Percentiles rank a stretch among this genome's conserved stretches.
Conservation (phyloP, 2,113 vertebrate species). For the Podiceps cristatus region DNA sequence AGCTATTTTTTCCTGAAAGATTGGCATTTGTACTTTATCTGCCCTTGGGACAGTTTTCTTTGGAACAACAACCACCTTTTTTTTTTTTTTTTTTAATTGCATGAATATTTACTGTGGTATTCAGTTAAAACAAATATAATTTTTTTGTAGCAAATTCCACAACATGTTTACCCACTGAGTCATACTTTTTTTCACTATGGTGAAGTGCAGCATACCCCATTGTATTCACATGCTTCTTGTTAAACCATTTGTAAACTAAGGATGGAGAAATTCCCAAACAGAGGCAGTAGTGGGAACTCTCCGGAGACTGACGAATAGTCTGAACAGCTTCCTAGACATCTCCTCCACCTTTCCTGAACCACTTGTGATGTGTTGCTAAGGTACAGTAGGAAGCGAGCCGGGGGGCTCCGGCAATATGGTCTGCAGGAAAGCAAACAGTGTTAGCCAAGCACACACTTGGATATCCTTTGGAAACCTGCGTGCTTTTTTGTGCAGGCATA, state of each 20-base stretch:
- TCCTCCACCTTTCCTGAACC: slow-evolving; percentile 47
- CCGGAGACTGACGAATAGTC: slow-evolving; percentile 26
- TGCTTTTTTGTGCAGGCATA: background rate
- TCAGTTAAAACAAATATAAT: slow-evolving; percentile 55
- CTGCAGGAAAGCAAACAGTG: background rate
- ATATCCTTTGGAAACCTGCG: background rate
- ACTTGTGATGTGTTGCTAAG: slow-evolving; percentile 3
- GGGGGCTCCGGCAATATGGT: background rate
- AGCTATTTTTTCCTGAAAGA: slow-evolving; percentile 45
- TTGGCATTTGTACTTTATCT: slow-evolving; percentile 39
- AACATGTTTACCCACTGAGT: slow-evolving; percentile 47
- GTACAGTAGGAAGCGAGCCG: background rate
- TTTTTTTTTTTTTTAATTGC: slow-evolving; percentile 26
- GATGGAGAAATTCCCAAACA: slow-evolving; percentile 40
- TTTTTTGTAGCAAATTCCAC: slow-evolving; percentile 62
- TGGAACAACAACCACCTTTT: slow-evolving; percentile 55
- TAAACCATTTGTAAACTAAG: slow-evolving; percentile 27
- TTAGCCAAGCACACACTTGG: background rate
- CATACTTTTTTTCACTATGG: background rate
- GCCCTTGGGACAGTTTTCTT: slow-evolving; percentile 44
- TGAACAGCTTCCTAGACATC: slow-evolving; percentile 49
- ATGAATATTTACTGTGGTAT: slow-evolving; percentile 72
- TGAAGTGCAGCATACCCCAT: slow-evolving; percentile 1
- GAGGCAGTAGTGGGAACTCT: slow-evolving; percentile 38
- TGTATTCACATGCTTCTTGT: slow-evolving; percentile 50